Evolutionary conservation across 2,888 invertebrate genomes (phyloP).

Genomic region (Philopedon plagiatum): DNA sequence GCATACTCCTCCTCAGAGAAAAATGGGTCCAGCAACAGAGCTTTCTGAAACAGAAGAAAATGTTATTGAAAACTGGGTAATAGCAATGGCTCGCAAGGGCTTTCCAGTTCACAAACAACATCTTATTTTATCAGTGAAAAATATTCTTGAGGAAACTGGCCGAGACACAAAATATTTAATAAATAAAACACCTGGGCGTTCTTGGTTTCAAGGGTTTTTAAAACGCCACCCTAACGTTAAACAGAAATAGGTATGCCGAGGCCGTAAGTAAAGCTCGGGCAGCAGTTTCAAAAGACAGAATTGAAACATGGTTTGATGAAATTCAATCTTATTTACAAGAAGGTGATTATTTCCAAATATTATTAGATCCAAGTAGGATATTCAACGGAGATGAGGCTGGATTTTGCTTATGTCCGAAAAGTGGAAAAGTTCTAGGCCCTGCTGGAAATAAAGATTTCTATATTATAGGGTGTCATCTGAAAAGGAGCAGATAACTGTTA

Average conservation of each 20-base stretch:
- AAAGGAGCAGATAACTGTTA: no score
- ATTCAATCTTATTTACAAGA: conserved; percentile 54
- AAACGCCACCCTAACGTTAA: not conserved
- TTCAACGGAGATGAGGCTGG: conserved; percentile 62
- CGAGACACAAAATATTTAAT: not conserved
- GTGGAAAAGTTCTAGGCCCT: conserved; percentile 47
- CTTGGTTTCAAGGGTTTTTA: conserved; percentile 1
- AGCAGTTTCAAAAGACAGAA: not conserved
- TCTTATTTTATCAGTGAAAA: not conserved
- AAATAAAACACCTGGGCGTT: not conserved
- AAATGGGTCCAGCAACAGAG: conserved; percentile 1
- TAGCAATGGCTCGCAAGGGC: not conserved
- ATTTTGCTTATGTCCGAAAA: conserved; percentile 58
- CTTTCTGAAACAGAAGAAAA: not conserved
- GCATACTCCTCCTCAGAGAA: not conserved
- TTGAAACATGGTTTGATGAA: no score
- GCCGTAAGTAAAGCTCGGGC: not conserved
- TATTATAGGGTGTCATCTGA: no score
- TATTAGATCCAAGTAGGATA: conserved; percentile 54
- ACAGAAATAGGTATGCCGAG: not conserved
- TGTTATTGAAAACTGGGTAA: no score
- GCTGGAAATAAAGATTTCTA: conserved; percentile 52
- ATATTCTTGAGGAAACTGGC: not conserved
- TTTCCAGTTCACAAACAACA: not conserved
- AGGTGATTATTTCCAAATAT: conserved; percentile 54